Conservation (phyloP, 2,113 vertebrate genomes). For the Sphaerodactylus townsendi region DNA sequence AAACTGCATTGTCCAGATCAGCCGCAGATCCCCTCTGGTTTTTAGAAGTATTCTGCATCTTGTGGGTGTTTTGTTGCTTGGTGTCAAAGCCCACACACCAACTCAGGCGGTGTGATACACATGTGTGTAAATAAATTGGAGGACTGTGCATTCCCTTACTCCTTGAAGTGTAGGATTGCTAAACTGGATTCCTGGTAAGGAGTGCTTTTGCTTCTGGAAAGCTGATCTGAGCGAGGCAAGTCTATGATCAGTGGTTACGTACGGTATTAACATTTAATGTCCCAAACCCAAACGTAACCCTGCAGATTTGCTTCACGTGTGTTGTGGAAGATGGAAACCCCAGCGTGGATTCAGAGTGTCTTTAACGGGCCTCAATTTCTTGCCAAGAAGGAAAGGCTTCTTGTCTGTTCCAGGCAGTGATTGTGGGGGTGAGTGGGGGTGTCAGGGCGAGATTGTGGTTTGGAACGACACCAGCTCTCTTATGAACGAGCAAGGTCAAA, state of each 20-base stretch:
- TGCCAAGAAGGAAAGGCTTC: background rate
- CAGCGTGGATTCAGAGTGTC: background rate
- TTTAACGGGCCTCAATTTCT: background rate
- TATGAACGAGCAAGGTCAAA: background rate
- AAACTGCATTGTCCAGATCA: constrained; percentile 39
- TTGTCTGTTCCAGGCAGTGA: background rate
- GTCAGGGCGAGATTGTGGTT: background rate
- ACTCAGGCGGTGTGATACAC: background rate
- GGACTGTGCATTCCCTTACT: background rate
- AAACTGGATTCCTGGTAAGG: constrained; percentile 4
- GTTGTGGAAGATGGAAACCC: background rate
- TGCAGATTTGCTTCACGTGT: background rate
- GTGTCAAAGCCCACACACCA: background rate
- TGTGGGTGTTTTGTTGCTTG: constrained; percentile 17
- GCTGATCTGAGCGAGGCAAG: background rate
- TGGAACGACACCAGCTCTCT: background rate
- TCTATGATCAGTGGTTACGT: background rate
- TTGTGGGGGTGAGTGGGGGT: too few relatives aligned
- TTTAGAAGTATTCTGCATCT: constrained; percentile 38
- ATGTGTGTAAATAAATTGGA: too few relatives aligned
- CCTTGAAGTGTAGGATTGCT: background rate
- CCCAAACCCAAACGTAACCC: background rate
- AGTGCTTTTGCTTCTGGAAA: background rate
- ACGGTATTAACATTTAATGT: background rate
- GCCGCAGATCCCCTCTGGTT: constrained; percentile 10